These are phyloP conservation scores for Hermodice carunculata DNA, from an alignment of 2,888 invertebrate species.

Conservation along the genomic window DNA sequence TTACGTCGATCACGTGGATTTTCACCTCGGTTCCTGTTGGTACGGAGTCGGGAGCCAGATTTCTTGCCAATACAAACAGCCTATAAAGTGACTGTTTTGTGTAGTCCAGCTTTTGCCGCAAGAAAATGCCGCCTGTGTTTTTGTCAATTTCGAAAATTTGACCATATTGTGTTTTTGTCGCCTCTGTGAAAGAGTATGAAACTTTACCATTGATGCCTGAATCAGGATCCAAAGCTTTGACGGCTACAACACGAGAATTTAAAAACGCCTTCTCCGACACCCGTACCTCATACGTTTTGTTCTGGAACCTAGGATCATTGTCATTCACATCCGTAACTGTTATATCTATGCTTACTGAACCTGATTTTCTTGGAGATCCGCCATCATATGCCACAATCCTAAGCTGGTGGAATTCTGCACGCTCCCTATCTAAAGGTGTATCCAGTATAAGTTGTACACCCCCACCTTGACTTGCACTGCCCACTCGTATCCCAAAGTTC, in stretches of 20 bases:
- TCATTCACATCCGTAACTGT: slow-evolving; percentile 39
- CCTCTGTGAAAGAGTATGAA: slow-evolving; percentile 29
- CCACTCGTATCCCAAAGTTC: too few relatives aligned
- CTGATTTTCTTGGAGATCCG: slow-evolving; percentile 74
- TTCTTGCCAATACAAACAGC: slow-evolving; percentile 36
- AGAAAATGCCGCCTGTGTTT: slow-evolving; percentile 29
- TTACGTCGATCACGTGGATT: slow-evolving; percentile 51
- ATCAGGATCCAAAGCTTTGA: slow-evolving; percentile 35
- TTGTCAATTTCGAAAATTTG: slow-evolving; percentile 34
- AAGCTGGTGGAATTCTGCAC: slow-evolving; percentile 73
- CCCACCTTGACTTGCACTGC: too few relatives aligned
- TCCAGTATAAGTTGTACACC: too few relatives aligned
- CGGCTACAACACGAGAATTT: slow-evolving; percentile 21
- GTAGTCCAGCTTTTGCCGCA: slow-evolving; percentile 34
- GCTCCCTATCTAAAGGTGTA: slow-evolving; percentile 41
- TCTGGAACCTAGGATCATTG: slow-evolving; percentile 36
- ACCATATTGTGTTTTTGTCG: slow-evolving; percentile 31
- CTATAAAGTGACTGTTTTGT: slow-evolving; percentile 28
- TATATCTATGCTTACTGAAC: slow-evolving; percentile 30
- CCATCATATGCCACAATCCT: slow-evolving; percentile 91
- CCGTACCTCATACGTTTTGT: slow-evolving; percentile 32
- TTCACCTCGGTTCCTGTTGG: slow-evolving; percentile 46
- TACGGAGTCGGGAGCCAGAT: slow-evolving; percentile 45
- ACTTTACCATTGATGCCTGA: slow-evolving; percentile 33
- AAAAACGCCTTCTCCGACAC: slow-evolving; percentile 31